phyloP scores from a whole-genome alignment of 2,113 vertebrate species.

The Serilophus lunatus region DNA sequence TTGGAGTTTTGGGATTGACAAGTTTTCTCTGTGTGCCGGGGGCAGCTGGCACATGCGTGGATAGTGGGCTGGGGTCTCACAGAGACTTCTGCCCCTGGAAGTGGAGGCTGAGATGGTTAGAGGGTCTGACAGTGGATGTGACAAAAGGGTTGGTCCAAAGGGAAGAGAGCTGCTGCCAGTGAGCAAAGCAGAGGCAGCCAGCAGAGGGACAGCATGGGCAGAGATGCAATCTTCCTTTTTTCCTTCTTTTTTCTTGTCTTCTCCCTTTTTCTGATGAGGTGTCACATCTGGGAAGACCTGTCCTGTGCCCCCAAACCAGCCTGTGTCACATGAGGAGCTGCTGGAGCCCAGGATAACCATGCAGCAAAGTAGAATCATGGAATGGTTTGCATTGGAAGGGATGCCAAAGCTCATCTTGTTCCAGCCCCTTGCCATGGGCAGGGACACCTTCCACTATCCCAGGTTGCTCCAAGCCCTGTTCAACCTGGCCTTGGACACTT shows the following conservation, averaged over 20 bases:
- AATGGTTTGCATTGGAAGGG: not conserved
- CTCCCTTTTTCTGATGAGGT: not conserved
- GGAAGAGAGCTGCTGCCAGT: not conserved
- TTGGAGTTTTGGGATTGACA: not conserved
- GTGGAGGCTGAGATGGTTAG: not conserved
- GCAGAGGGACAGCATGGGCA: not conserved
- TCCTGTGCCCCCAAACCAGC: not conserved
- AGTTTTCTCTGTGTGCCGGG: fast-evolving
- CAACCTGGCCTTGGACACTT: fast-evolving
- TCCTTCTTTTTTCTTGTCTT: not conserved
- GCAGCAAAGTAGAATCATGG: not conserved
- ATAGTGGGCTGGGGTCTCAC: fast-evolving
- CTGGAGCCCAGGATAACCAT: not conserved
- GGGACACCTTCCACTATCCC: not conserved
- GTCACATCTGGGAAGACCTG: not conserved
- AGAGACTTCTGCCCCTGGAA: not conserved
- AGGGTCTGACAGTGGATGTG: not conserved
- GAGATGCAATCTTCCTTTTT: not conserved
- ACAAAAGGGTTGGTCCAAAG: not conserved
- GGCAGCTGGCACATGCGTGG: not conserved
- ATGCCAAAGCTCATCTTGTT: not conserved
- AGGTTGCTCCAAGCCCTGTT: fast-evolving
- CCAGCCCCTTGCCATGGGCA: not conserved
- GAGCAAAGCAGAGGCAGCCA: not conserved
- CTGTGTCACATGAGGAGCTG: not conserved